These are phyloP conservation scores for Zoanthus sociatus DNA, from an alignment of 92 coral and sea anemone genomes.

Conservation along the genomic window DNA sequence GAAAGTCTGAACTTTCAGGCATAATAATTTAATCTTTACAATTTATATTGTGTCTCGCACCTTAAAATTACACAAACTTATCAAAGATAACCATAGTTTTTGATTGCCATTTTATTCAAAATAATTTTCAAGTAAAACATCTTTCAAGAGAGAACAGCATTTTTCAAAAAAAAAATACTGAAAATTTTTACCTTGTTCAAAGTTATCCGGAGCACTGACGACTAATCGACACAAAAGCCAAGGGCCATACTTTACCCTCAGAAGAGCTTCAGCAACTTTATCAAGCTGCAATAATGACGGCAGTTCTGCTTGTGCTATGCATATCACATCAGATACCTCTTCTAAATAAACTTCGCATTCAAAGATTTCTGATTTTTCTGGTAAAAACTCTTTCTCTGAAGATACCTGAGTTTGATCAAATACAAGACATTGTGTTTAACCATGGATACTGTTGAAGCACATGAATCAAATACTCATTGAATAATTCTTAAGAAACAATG, in stretches of 20 bases:
- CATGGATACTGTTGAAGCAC: too few species aligned
- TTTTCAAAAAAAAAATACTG: too few species aligned
- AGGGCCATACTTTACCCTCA: constrained; percentile 91
- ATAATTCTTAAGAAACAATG: too few species aligned
- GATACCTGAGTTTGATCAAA: constrained; percentile 63
- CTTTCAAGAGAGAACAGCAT: too few species aligned
- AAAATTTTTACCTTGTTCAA: constrained; percentile 85
- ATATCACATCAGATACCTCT: constrained; percentile 94
- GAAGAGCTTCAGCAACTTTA: constrained; percentile 85
- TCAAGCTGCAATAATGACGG: constrained; percentile 82
- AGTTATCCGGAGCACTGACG: constrained; percentile 92
- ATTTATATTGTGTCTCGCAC: too few species aligned
- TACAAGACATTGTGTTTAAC: not conserved
- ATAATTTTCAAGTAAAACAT: too few species aligned
- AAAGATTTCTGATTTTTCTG: constrained; percentile 93
- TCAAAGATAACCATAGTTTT: too few species aligned
- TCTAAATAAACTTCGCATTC: constrained; percentile 94
- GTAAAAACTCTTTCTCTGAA: constrained; percentile 81
- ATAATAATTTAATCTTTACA: too few species aligned
- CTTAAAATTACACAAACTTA: too few species aligned
- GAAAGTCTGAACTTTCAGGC: too few species aligned
- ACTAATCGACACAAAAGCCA: constrained; percentile 92
- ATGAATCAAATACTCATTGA: too few species aligned
- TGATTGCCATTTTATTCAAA: too few species aligned
- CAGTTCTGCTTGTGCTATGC: constrained; percentile 96